Evolutionary conservation across 2,113 vertebrate genomes (phyloP).

Genomic region (Tamias sibiricus): DNA sequence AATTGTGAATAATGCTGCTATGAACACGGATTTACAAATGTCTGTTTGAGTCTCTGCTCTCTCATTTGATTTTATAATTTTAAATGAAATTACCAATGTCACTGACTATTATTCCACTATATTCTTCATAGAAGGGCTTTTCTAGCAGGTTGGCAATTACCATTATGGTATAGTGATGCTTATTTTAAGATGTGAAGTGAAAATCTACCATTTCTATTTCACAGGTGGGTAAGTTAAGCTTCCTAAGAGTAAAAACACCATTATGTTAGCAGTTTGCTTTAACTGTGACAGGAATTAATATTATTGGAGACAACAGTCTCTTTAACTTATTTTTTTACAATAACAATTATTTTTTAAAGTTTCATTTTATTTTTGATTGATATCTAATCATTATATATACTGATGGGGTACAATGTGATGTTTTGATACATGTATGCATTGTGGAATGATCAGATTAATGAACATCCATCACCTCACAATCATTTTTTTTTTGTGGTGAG

Average conservation of each 20-base stretch:
- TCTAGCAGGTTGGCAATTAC: background rate
- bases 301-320: background rate
- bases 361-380: constrained; percentile 30
- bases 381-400: background rate
- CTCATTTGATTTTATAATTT: constrained; percentile 49
- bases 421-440: background rate
- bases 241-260: background rate
- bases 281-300: background rate
- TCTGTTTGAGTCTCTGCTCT: background rate
- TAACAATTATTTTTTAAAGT: background rate
- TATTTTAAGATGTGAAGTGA: background rate
- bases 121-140: constrained; percentile 48
- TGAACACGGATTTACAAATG: background rate
- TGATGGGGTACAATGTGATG: background rate
- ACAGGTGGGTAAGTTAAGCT: background rate
- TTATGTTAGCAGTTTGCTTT: background rate
- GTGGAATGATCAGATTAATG: background rate
- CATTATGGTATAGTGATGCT: background rate
- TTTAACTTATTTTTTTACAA: constrained; percentile 8
- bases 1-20: background rate
- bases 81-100: constrained; percentile 44
- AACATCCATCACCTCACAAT: background rate
- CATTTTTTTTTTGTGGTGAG: background rate
- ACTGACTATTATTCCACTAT: constrained; percentile 38
- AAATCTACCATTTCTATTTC: background rate